These are phyloP conservation scores for Leptopilina drosophilae DNA, from an alignment of 2,888 invertebrate genomes.

Conservation along the genomic window DNA sequence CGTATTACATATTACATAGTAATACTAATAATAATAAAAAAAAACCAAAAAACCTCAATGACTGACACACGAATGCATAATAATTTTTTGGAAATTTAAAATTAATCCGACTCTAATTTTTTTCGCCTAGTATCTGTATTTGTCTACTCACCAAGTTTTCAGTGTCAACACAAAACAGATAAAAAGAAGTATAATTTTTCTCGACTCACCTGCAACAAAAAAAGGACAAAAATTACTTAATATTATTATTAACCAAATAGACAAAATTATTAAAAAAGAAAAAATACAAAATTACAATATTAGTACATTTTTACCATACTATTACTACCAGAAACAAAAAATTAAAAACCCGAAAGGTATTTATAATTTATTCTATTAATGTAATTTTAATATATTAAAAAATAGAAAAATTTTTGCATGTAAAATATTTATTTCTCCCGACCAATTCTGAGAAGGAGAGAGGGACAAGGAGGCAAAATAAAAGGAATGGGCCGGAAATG, in stretches of 20 bases:
- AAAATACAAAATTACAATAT: too few relatives aligned
- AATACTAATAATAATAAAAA: not conserved
- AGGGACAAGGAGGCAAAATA: not conserved
- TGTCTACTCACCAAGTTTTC: not conserved
- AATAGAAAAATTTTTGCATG: too few relatives aligned
- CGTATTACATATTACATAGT: not conserved
- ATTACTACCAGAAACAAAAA: too few relatives aligned
- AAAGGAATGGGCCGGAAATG: constrained; percentile 52
- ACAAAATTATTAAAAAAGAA: too few relatives aligned
- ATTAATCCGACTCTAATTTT: not conserved
- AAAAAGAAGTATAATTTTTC: not conserved
- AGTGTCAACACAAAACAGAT: not conserved
- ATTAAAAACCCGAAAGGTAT: too few relatives aligned
- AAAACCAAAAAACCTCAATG: not conserved
- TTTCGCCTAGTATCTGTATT: not conserved
- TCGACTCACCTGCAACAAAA: constrained; percentile 19
- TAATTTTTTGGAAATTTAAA: not conserved
- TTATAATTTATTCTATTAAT: too few relatives aligned
- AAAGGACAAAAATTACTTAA: not conserved
- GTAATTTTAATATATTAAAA: too few relatives aligned
- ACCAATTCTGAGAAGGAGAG: not conserved
- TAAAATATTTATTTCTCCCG: not conserved
- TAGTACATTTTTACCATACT: too few relatives aligned
- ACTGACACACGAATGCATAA: not conserved
- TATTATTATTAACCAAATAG: too few relatives aligned